Conservation (phyloP, 30 jellyfish, hydroid and myxozoan genomes). For the Aurelia coerulea region DNA sequence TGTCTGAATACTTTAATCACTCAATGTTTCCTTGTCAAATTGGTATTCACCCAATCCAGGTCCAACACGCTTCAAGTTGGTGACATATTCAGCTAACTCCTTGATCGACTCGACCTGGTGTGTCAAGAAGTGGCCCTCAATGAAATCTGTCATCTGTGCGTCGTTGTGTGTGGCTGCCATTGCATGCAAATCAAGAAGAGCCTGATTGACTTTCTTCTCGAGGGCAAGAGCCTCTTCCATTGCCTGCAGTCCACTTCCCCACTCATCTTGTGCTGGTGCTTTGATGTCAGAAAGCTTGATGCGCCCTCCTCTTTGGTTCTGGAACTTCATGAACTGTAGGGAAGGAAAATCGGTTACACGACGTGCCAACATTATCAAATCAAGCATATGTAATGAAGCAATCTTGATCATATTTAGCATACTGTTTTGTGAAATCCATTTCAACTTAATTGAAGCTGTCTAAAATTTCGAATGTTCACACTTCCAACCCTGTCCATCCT, state of each 20-base stretch:
- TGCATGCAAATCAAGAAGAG: constrained; percentile 83
- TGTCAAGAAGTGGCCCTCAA: constrained; percentile 85
- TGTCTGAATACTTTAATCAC: background rate
- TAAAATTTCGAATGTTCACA: no score
- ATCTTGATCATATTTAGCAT: no score
- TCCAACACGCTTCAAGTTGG: constrained; percentile 97
- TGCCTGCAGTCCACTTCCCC: constrained; percentile 90
- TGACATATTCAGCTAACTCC: constrained; percentile 77
- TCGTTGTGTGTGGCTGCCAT: constrained; percentile 80
- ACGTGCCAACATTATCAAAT: no score
- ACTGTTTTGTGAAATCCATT: no score
- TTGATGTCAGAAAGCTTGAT: constrained; percentile 80
- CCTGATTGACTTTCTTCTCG: constrained; percentile 92
- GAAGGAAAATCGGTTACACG: background rate
- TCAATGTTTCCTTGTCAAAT: constrained; percentile 85
- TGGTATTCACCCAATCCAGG: constrained; percentile 91
- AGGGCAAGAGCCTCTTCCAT: constrained; percentile 92
- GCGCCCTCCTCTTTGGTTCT: constrained; percentile 98
- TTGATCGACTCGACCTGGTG: constrained; percentile 96
- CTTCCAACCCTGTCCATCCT: no score
- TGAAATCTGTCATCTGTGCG: constrained; percentile 87
- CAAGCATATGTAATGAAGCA: no score
- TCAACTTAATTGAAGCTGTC: no score
- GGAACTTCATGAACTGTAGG: constrained; percentile 87
- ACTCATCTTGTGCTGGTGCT: constrained; percentile 84